Evolutionary conservation across 2,888 invertebrate species (phyloP).

Genomic region (Hirudinaria manillensis): DNA sequence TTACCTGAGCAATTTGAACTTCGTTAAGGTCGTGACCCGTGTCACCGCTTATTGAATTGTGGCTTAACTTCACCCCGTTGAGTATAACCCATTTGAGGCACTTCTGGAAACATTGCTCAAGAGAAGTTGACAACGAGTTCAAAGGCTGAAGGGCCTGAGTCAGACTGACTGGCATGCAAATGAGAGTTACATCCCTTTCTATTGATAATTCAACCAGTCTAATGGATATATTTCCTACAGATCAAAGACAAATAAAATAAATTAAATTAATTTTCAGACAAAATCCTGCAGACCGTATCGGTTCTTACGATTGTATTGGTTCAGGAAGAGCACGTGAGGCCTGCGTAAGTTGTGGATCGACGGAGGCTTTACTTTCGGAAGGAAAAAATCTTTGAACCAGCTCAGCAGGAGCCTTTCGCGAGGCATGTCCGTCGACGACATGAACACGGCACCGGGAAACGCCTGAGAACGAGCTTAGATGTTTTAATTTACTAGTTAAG

Average conservation of each 20-base stretch:
- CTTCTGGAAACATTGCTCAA: not conserved
- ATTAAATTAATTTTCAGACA: not conserved
- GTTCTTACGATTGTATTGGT: slow-evolving; percentile 1
- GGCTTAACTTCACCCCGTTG: not conserved
- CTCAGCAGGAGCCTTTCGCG: slow-evolving; percentile 3
- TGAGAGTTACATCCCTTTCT: not conserved
- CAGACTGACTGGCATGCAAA: slow-evolving; percentile 20
- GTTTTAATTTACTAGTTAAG: not conserved
- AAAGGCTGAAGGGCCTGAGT: slow-evolving; percentile 21
- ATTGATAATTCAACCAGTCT: slow-evolving; percentile 11
- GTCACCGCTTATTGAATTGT: not conserved
- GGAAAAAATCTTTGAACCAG: slow-evolving; percentile 27
- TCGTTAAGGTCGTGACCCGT: not conserved
- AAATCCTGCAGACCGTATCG: not conserved
- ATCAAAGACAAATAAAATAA: not conserved
- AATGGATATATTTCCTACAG: slow-evolving; percentile 22
- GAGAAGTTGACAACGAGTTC: slow-evolving; percentile 5
- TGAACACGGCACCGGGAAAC: slow-evolving; percentile 7
- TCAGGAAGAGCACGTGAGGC: slow-evolving; percentile 14
- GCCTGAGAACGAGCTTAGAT: slow-evolving; percentile 2
- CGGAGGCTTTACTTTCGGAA: slow-evolving; percentile 1
- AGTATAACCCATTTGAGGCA: not conserved
- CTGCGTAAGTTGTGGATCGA: not conserved
- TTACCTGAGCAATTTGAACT: not conserved
- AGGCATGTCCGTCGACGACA: not conserved